Evolutionary conservation across 2,113 vertebrate genomes (phyloP).

Genomic region (Accipiter virgatus): DNA sequence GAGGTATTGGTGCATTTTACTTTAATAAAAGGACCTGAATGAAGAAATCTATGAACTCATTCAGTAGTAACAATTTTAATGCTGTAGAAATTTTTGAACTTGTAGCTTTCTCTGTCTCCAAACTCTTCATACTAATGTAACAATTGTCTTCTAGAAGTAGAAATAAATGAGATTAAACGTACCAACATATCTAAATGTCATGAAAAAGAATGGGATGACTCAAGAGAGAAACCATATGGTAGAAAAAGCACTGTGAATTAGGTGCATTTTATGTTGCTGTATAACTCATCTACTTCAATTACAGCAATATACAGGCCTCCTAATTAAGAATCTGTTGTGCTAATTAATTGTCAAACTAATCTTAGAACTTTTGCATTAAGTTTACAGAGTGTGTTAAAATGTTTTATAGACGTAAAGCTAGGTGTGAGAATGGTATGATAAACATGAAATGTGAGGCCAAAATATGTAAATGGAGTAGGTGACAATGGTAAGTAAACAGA

Average conservation of each 20-base stretch:
- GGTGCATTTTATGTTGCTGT: conserved; percentile 34
- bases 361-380: not conserved
- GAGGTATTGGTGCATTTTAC: conserved; percentile 40
- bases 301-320: conserved; percentile 37
- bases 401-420: not conserved
- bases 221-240: conserved; percentile 48
- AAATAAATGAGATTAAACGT: conserved; percentile 72
- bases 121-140: conserved; percentile 71
- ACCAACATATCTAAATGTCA: conserved; percentile 71
- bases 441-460: conserved; percentile 27
- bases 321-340: conserved; percentile 55
- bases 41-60: conserved; percentile 35
- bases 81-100: conserved; percentile 61
- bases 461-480: not conserved
- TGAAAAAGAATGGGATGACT: conserved; percentile 49
- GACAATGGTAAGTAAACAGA: not conserved
- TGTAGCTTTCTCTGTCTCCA: conserved; percentile 68
- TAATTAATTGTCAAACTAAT: conserved; percentile 55
- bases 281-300: conserved; percentile 50
- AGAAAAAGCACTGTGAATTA: conserved; percentile 66
- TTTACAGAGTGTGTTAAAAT: conserved; percentile 18
- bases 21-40: conserved; percentile 30
- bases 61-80: conserved; percentile 48
- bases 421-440: conserved; percentile 17
- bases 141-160: conserved; percentile 65